A percentile compares a stretch with the other conserved stretches of the same genome.
These are phyloP conservation scores for Melanotaenia maccullochi DNA, from an alignment of 2,797 vertebrate genomes.

Conservation along the genomic window DNA sequence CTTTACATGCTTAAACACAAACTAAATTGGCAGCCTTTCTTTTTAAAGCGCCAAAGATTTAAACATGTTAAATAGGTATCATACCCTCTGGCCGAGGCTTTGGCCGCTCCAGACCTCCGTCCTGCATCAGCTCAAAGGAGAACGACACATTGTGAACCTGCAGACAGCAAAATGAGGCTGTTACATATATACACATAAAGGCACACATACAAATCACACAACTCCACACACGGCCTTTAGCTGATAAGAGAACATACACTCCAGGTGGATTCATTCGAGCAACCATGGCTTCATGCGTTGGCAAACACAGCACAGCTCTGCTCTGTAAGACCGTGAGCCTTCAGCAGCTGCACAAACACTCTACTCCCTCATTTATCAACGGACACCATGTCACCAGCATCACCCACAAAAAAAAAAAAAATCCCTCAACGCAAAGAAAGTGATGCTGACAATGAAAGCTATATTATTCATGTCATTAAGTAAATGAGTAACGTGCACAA, in stretches of 20 bases:
- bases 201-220: conserved; percentile 12
- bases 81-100: conserved; percentile 96
- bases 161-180: conserved; percentile 16
- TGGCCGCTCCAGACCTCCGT: conserved; percentile 94
- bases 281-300: conserved; percentile 48
- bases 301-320: conserved; percentile 58
- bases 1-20: conserved; percentile 60
- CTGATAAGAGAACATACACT: conserved; percentile 51
- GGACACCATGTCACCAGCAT: conserved; percentile 22
- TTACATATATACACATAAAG: conserved; percentile 10
- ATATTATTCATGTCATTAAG: neutral
- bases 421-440: conserved; percentile 1
- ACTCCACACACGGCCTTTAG: conserved; percentile 13
- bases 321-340: conserved; percentile 56
- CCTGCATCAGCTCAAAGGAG: conserved; percentile 98
- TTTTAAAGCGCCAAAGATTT: neutral
- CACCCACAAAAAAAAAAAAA: conserved; percentile 11
- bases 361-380: conserved; percentile 43
- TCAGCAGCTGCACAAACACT: conserved; percentile 72
- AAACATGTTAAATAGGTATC: neutral
- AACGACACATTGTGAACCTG: conserved; percentile 96
- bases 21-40: neutral
- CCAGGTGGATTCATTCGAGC: conserved; percentile 40
- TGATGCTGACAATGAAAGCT: neutral
- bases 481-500: neutral